Conservation (phyloP, 2,113 vertebrate species). For the Oxyruncus cristatus region DNA sequence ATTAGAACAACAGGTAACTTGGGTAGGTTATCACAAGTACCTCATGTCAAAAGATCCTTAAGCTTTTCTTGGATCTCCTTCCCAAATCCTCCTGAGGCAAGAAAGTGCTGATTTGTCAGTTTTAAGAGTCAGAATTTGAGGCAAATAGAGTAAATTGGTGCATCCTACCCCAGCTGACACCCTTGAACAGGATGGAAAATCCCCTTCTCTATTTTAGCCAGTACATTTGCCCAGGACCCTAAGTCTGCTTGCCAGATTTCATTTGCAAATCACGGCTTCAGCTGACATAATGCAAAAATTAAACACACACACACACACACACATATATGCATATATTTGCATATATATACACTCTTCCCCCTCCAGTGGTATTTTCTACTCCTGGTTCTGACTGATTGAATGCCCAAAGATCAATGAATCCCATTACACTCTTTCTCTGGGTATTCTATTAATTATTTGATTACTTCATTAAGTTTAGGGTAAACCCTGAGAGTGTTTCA, state of each 20-base stretch:
- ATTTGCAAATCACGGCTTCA: background rate
- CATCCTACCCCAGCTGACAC: background rate
- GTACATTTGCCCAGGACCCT: background rate
- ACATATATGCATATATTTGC: background rate
- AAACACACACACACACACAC: too few species aligned
- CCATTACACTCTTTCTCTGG: background rate
- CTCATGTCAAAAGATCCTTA: background rate
- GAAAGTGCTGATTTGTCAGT: background rate
- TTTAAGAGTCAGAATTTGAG: background rate
- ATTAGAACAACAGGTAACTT: background rate
- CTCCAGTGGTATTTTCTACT: background rate
- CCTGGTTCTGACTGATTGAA: background rate
- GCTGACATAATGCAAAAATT: background rate
- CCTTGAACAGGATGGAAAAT: background rate
- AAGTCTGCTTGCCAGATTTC: background rate
- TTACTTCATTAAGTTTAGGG: background rate
- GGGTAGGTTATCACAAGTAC: background rate
- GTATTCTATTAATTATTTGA: background rate
- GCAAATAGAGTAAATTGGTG: background rate
- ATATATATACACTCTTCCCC: background rate
- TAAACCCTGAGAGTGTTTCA: background rate
- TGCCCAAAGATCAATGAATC: background rate
- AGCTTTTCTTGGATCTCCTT: background rate
- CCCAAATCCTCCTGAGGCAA: background rate
- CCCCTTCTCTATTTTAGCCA: background rate